A percentile compares a stretch with the other conserved stretches of the same genome.
Conservation (phyloP, 2,888 invertebrate genomes). For the Agrilus cyanescens region DNA sequence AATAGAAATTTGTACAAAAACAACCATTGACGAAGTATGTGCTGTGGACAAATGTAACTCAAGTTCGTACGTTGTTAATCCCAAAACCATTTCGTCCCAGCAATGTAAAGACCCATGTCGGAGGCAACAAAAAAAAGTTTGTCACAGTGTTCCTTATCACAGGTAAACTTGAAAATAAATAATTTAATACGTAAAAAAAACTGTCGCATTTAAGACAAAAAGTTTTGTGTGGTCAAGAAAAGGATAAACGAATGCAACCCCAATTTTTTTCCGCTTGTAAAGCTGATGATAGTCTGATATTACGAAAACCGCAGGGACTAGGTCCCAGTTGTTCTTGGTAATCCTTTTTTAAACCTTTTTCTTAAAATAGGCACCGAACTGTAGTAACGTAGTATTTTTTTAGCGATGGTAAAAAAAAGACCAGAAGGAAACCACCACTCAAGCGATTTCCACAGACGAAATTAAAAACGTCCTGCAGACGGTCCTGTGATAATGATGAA, state of each 20-base stretch:
- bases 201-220: constrained; percentile 2
- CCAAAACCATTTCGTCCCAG: constrained; percentile 33
- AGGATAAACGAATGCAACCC: neutral
- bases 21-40: constrained; percentile 48
- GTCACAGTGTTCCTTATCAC: constrained; percentile 41
- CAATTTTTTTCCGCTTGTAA: too few relatives aligned
- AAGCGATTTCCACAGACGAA: too few relatives aligned
- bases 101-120: constrained; percentile 7
- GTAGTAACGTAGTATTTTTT: too few relatives aligned
- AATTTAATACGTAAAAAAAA: neutral
- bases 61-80: constrained; percentile 28
- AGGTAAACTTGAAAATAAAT: constrained; percentile 25
- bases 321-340: too few relatives aligned
- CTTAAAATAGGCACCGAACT: too few relatives aligned
- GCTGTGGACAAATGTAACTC: constrained; percentile 14
- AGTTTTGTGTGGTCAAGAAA: neutral
- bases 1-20: constrained; percentile 56
- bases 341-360: too few relatives aligned
- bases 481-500: too few relatives aligned
- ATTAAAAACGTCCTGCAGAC: too few relatives aligned
- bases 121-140: constrained; percentile 36
- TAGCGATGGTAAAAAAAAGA: too few relatives aligned
- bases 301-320: too few relatives aligned
- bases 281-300: too few relatives aligned
- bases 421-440: too few relatives aligned